Percentiles rank a stretch among this genome's conserved stretches.
Evolutionary conservation across 2,113 vertebrate species (phyloP).

Genomic region (Sialia sialis): DNA sequence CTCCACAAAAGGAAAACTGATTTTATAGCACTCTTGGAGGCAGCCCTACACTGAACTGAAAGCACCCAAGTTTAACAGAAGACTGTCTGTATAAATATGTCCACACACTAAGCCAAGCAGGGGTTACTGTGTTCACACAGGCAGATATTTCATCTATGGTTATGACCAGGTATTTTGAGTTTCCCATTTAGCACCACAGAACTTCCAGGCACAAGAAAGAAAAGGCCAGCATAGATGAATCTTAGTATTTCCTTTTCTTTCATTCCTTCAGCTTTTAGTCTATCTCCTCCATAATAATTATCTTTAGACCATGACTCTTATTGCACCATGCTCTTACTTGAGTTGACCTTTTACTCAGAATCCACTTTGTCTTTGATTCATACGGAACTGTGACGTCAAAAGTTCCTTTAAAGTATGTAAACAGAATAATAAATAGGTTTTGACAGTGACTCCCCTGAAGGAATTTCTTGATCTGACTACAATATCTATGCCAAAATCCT

Average conservation of each 20-base stretch:
- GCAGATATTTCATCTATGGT: not conserved
- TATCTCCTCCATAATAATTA: not conserved
- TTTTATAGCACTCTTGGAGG: not conserved
- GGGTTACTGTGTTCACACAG: not conserved
- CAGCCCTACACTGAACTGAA: accelerated
- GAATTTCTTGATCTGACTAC: not conserved
- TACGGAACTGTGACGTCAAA: not conserved
- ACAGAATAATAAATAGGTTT: not conserved
- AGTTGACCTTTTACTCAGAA: not conserved
- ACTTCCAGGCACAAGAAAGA: not conserved
- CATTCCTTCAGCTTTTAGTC: not conserved
- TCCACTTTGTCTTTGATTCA: not conserved
- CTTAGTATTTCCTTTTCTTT: not conserved
- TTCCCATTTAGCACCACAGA: not conserved
- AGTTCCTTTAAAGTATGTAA: not conserved
- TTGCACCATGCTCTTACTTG: not conserved
- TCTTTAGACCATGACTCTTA: not conserved
- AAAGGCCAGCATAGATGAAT: not conserved
- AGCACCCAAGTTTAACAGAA: not conserved
- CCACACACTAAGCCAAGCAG: not conserved
- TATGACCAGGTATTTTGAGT: not conserved
- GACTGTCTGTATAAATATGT: not conserved
- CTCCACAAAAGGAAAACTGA: not conserved
- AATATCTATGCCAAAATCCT: not conserved
- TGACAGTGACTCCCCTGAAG: not conserved